phyloP scores from a whole-genome alignment of 2,113 vertebrate genomes.

The Monopterus albus region DNA sequence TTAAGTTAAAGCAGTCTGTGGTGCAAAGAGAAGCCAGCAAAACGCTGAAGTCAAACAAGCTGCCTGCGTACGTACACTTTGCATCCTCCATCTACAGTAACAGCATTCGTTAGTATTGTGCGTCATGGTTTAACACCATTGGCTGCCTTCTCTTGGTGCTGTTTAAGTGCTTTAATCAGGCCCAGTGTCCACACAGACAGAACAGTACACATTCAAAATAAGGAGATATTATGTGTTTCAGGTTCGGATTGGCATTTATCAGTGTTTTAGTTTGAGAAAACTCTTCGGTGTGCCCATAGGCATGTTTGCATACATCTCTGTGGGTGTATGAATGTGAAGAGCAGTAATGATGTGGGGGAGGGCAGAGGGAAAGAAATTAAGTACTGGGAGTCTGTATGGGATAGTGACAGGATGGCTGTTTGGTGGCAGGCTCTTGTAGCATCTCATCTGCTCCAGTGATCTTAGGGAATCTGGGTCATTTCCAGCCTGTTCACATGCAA shows the following conservation, averaged over 20 bases:
- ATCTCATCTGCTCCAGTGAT: slow-evolving; percentile 80
- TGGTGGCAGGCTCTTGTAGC: slow-evolving; percentile 73
- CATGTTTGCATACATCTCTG: slow-evolving; percentile 46
- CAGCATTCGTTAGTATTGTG: slow-evolving; percentile 35
- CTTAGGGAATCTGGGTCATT: slow-evolving; percentile 84
- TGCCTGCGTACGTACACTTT: slow-evolving; percentile 23
- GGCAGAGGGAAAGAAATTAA: slow-evolving; percentile 45
- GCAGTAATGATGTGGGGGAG: slow-evolving; percentile 3
- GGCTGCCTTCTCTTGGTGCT: slow-evolving; percentile 20
- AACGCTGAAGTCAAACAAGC: slow-evolving; percentile 6
- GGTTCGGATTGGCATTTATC: slow-evolving; percentile 8
- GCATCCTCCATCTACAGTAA: slow-evolving; percentile 38
- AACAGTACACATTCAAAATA: neutral
- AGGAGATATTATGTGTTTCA: slow-evolving; percentile 27
- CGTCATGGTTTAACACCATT: slow-evolving; percentile 36
- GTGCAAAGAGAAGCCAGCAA: slow-evolving; percentile 32
- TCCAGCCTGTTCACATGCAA: slow-evolving; percentile 78
- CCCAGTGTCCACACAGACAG: neutral
- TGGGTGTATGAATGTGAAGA: slow-evolving; percentile 22
- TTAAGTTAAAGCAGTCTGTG: slow-evolving; percentile 46
- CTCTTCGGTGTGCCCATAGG: slow-evolving; percentile 6
- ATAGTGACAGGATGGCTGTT: slow-evolving; percentile 67
- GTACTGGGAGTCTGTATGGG: slow-evolving; percentile 52
- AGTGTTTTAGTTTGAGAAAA: slow-evolving; percentile 11
- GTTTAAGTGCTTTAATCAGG: slow-evolving; percentile 28